A percentile compares a stretch with the other conserved stretches of the same genome.
Conservation (phyloP, 1,140 invertebrate species). For the Drosophila pseudoananassae region DNA sequence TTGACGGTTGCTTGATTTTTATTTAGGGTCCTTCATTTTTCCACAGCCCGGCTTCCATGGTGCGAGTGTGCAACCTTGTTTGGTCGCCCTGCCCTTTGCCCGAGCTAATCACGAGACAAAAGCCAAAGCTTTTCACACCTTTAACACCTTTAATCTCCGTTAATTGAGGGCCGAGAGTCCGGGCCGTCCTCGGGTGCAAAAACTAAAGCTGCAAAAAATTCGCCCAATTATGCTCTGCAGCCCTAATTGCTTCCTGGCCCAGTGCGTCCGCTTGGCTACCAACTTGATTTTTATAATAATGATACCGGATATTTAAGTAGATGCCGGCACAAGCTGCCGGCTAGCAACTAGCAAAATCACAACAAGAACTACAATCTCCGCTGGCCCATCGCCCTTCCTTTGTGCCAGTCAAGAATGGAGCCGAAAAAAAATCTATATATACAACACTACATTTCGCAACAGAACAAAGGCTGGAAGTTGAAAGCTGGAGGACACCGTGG, state of each 20-base stretch:
- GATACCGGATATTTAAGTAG: conserved; percentile 81
- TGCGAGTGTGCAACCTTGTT: conserved; percentile 22
- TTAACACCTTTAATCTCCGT: conserved; percentile 49
- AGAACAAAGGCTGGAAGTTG: conserved; percentile 53
- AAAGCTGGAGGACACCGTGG: conserved; percentile 13
- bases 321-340: conserved; percentile 67
- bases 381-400: conserved; percentile 44
- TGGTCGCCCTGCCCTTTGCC: background rate
- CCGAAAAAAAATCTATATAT: conserved; percentile 46
- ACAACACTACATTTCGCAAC: conserved; percentile 37
- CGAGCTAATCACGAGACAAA: conserved; percentile 47
- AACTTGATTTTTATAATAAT: conserved; percentile 78
- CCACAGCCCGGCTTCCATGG: background rate
- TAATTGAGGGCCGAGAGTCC: conserved; percentile 28
- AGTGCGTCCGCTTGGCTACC: conserved; percentile 53
- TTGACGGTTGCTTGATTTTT: conserved; percentile 56
- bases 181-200: background rate
- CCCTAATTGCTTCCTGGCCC: conserved; percentile 76
- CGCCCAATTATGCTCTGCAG: conserved; percentile 73
- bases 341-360: conserved; percentile 57
- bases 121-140: conserved; percentile 59
- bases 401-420: conserved; percentile 36
- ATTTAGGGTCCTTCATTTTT: conserved; percentile 60
- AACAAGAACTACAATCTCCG: conserved; percentile 64
- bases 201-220: conserved; percentile 43